Conservation (phyloP, 2,888 invertebrate genomes). For the Linnaemya tessellans region DNA sequence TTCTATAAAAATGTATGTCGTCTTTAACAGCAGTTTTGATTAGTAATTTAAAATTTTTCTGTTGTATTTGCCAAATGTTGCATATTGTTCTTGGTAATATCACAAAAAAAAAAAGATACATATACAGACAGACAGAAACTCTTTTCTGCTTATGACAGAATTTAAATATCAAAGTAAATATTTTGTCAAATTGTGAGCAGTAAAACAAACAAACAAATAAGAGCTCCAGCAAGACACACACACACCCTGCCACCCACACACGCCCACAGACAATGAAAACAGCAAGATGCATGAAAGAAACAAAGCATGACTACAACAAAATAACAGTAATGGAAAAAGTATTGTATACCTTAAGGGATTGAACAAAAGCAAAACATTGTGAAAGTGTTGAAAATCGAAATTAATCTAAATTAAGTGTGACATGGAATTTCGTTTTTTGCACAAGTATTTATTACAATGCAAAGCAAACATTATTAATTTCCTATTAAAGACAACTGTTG, state of each 20-base stretch:
- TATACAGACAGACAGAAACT: not conserved
- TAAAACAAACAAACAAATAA: not conserved
- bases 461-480: not conserved
- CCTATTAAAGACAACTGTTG: not conserved
- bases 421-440: not conserved
- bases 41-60: too few species aligned
- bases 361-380: slow-evolving; percentile 25
- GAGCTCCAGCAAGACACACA: not conserved
- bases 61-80: too few species aligned
- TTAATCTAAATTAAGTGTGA: slow-evolving; percentile 56
- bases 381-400: slow-evolving; percentile 63
- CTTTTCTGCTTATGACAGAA: slow-evolving; percentile 21
- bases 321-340: slow-evolving; percentile 9
- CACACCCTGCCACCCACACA: not conserved
- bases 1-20: too few species aligned
- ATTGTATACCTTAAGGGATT: slow-evolving; percentile 29
- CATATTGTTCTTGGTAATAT: too few species aligned
- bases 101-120: too few species aligned
- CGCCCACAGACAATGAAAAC: not conserved
- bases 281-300: not conserved
- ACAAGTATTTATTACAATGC: not conserved
- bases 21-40: too few species aligned
- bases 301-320: not conserved
- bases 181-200: slow-evolving; percentile 32
- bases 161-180: slow-evolving; percentile 31